Percentiles rank a stretch among this genome's conserved stretches.
These are phyloP conservation scores for Glyphotaelius pellucidus DNA, from an alignment of 2,888 invertebrate genomes.

Conservation along the genomic window DNA sequence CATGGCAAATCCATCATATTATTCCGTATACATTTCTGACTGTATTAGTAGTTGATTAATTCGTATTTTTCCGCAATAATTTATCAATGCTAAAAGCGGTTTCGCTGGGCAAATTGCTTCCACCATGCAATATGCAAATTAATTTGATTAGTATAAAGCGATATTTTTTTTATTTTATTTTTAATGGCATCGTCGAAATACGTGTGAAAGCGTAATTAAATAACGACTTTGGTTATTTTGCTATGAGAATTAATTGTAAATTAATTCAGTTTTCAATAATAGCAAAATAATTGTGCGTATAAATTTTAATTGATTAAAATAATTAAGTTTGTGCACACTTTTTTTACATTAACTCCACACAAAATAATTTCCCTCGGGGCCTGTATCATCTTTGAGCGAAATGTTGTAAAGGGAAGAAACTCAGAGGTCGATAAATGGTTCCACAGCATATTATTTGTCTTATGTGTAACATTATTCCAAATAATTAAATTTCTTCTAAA, in stretches of 20 bases:
- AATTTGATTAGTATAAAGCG: not conserved
- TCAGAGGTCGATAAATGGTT: no score
- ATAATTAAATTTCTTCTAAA: no score
- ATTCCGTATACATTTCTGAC: not conserved
- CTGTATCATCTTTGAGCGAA: no score
- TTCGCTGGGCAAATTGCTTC: not conserved
- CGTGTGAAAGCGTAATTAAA: not conserved
- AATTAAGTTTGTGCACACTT: no score
- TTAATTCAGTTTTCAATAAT: not conserved
- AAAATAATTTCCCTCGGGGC: no score
- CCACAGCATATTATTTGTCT: no score
- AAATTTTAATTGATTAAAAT: no score
- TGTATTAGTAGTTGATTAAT: not conserved
- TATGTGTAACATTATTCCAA: no score
- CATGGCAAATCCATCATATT: not conserved
- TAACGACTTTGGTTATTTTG: not conserved
- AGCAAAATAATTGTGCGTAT: no score
- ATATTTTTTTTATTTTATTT: no score
- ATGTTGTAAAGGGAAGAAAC: no score
- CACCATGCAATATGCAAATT: slow-evolving; percentile 2
- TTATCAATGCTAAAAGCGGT: not conserved
- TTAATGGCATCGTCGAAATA: not conserved
- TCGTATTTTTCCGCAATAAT: not conserved
- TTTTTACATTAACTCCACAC: no score
- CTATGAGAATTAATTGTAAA: not conserved